Percentiles rank a stretch among this genome's conserved stretches.
Conservation (phyloP, 2,888 invertebrate species). For the Crocallis elinguaria region DNA sequence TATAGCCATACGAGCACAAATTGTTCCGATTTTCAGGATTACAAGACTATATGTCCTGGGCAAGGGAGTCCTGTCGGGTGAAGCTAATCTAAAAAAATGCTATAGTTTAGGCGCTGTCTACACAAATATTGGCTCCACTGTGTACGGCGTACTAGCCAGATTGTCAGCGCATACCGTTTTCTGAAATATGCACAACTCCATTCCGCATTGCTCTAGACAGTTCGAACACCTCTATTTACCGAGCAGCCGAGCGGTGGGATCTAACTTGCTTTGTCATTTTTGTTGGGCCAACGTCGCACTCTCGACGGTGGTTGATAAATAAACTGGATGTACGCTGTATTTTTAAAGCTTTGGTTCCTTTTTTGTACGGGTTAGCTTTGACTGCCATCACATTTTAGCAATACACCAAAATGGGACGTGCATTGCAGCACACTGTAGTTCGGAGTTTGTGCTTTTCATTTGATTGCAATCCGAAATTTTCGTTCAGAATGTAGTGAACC, state of each 20-base stretch:
- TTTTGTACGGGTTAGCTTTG: conserved; percentile 13
- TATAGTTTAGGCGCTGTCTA: not conserved
- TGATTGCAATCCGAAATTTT: not conserved
- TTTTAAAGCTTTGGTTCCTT: conserved; percentile 12
- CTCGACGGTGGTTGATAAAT: conserved; percentile 23
- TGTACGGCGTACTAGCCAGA: conserved; percentile 42
- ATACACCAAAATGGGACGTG: conserved; percentile 1
- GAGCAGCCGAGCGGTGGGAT: conserved; percentile 21
- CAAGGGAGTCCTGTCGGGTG: not conserved
- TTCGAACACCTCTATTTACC: conserved; percentile 37
- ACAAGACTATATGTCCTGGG: no score
- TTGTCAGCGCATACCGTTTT: conserved; percentile 53
- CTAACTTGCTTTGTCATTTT: conserved; percentile 39
- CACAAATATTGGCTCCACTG: conserved; percentile 5
- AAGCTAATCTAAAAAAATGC: not conserved
- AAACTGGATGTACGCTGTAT: conserved; percentile 29
- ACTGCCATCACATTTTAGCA: conserved; percentile 1
- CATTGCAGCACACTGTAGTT: not conserved
- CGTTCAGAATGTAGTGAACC: not conserved
- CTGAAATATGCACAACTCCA: conserved; percentile 57
- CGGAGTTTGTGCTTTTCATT: not conserved
- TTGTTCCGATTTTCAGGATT: no score
- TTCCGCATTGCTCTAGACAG: conserved; percentile 39
- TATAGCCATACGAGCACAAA: no score
- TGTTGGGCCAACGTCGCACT: conserved; percentile 27